These are phyloP conservation scores for Bostrychus sinensis DNA, from an alignment of 2,113 vertebrate genomes.

Conservation along the genomic window DNA sequence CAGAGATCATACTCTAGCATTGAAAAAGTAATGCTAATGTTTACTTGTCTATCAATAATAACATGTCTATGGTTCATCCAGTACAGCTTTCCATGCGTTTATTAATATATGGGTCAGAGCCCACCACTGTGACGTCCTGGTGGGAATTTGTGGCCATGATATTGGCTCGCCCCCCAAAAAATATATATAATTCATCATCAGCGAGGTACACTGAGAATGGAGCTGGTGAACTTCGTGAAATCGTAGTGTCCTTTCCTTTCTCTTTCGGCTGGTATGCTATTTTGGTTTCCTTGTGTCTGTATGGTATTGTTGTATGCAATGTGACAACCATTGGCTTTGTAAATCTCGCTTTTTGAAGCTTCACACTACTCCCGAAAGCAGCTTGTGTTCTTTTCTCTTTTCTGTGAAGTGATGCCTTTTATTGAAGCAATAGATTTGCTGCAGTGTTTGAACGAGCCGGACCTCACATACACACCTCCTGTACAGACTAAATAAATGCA, in stretches of 20 bases:
- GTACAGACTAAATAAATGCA: constrained; percentile 77
- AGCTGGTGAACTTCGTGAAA: constrained; percentile 50
- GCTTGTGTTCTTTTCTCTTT: constrained; percentile 58
- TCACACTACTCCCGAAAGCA: constrained; percentile 70
- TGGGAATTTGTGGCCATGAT: constrained; percentile 30
- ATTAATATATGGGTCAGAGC: constrained; percentile 27
- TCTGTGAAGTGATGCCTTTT: constrained; percentile 78
- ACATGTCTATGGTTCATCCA: constrained; percentile 8
- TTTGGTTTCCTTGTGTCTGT: constrained; percentile 34
- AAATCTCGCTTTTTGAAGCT: constrained; percentile 54
- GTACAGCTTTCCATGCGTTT: constrained; percentile 8
- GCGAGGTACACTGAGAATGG: constrained; percentile 43
- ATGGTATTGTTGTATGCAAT: constrained; percentile 52
- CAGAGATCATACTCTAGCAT: too few relatives aligned
- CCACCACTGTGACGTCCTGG: constrained; percentile 40
- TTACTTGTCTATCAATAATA: constrained; percentile 4
- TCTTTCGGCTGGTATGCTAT: constrained; percentile 19
- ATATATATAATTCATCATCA: constrained; percentile 38
- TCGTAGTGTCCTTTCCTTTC: constrained; percentile 24
- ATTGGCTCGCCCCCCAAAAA: constrained; percentile 18
- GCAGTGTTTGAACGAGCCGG: constrained; percentile 74
- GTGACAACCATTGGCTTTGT: constrained; percentile 52
- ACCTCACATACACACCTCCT: constrained; percentile 74
- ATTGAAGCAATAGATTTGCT: constrained; percentile 79
- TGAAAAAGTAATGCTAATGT: too few relatives aligned